A percentile compares a stretch with the other conserved stretches of the same genome.
These are phyloP conservation scores for Actinemys pallida DNA, from an alignment of 2,113 vertebrate genomes.

Conservation along the genomic window DNA sequence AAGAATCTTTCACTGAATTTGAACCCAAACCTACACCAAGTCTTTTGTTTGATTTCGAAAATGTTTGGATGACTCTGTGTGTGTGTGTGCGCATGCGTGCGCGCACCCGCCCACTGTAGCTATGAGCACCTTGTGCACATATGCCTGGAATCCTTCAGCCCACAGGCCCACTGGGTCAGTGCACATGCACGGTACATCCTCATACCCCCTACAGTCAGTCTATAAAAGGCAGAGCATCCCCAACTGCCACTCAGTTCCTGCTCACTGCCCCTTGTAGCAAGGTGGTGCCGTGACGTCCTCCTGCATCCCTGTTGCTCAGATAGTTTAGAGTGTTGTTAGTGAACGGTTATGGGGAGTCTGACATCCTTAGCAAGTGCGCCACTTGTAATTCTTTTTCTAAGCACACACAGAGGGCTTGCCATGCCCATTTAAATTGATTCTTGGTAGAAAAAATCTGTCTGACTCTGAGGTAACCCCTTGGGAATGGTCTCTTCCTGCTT, in stretches of 20 bases:
- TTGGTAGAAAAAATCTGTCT: neutral
- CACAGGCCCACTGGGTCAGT: neutral
- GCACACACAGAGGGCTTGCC: accelerated
- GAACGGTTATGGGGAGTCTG: neutral
- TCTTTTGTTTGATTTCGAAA: neutral
- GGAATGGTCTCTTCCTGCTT: neutral
- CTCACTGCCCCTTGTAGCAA: neutral
- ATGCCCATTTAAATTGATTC: neutral
- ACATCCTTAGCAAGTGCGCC: slow-evolving; percentile 2
- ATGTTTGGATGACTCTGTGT: too few species aligned
- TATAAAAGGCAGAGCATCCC: neutral
- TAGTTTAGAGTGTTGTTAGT: neutral
- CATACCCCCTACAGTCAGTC: neutral
- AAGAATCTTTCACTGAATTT: neutral
- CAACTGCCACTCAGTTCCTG: neutral
- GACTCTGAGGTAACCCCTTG: neutral
- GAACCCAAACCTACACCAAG: neutral
- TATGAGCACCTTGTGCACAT: neutral
- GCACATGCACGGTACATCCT: neutral
- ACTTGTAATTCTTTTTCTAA: neutral
- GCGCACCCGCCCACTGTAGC: neutral
- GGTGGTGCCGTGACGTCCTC: neutral
- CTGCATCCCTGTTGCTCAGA: neutral
- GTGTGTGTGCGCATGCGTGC: too few species aligned
- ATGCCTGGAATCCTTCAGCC: neutral